These are phyloP conservation scores for Aspidoscelis tigris DNA, from an alignment of 2,113 vertebrate species.

Conservation along the genomic window DNA sequence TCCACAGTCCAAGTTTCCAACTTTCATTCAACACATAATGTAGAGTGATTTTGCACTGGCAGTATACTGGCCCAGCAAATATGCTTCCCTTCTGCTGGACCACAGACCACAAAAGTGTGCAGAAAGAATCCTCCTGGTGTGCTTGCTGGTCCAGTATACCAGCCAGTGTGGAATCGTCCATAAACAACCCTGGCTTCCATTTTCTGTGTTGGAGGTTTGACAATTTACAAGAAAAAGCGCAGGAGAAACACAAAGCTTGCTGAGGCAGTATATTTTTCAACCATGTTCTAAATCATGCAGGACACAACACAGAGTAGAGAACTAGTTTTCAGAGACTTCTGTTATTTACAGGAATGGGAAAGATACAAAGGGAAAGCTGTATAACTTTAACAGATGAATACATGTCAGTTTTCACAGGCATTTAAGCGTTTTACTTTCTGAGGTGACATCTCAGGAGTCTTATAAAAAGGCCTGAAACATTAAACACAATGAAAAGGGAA, in stretches of 20 bases:
- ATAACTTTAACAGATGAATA: slow-evolving; percentile 21
- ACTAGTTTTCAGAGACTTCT: slow-evolving; percentile 39
- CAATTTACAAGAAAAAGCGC: slow-evolving; percentile 32
- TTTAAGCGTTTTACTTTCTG: slow-evolving; percentile 39
- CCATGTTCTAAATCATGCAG: slow-evolving; percentile 7
- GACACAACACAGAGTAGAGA: slow-evolving; percentile 42
- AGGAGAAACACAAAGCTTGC: slow-evolving; percentile 8
- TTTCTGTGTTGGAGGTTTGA: slow-evolving; percentile 25
- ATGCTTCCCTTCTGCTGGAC: too few relatives aligned
- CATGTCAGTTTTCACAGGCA: slow-evolving; percentile 33
- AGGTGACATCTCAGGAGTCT: slow-evolving; percentile 30
- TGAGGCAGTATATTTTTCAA: slow-evolving; percentile 39
- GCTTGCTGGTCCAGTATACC: too few relatives aligned
- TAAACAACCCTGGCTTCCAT: not conserved
- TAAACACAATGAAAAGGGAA: not conserved
- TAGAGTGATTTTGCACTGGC: not conserved
- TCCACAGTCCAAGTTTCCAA: slow-evolving; percentile 20
- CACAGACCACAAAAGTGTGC: too few relatives aligned
- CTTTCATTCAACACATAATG: accelerated
- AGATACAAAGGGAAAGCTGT: not conserved
- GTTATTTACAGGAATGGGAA: not conserved
- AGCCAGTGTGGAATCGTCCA: too few relatives aligned
- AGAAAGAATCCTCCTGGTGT: too few relatives aligned
- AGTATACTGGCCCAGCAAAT: too few relatives aligned
- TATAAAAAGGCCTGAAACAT: not conserved